These are phyloP conservation scores for Drosophila repleta DNA, from an alignment of 1,140 invertebrate genomes.

Conservation along the genomic window DNA sequence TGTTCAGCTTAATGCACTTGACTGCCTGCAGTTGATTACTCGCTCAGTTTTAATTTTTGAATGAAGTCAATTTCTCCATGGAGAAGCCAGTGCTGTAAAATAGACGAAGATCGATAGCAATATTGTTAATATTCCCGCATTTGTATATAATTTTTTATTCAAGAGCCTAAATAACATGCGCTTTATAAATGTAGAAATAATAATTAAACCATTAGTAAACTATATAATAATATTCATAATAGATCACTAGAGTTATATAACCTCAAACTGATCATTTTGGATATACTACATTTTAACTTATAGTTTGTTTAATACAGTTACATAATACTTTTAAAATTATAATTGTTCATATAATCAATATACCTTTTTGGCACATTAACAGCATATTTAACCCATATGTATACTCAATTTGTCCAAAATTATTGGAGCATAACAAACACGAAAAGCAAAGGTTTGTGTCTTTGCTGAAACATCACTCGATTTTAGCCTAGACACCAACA, in stretches of 20 bases:
- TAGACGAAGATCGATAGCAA: background rate
- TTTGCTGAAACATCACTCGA: background rate
- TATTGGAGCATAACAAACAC: background rate
- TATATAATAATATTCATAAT: no score
- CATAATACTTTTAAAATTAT: no score
- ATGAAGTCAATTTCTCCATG: background rate
- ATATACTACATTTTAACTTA: no score
- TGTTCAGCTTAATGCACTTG: background rate
- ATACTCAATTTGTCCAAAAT: background rate
- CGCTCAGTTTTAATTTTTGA: background rate
- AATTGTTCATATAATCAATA: no score
- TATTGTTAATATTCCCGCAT: background rate
- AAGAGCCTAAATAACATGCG: no score
- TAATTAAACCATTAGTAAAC: no score
- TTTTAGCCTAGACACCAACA: slow-evolving; percentile 19
- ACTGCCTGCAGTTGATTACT: no score
- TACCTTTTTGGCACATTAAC: no score
- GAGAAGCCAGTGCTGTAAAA: slow-evolving; percentile 2
- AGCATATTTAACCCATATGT: background rate
- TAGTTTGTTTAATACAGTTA: no score
- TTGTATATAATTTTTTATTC: background rate
- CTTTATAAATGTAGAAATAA: no score
- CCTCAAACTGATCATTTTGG: no score
- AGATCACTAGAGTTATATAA: no score
- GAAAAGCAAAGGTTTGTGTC: background rate